Conservation (phyloP, 1,140 invertebrate species). For the Sogatella furcifera region DNA sequence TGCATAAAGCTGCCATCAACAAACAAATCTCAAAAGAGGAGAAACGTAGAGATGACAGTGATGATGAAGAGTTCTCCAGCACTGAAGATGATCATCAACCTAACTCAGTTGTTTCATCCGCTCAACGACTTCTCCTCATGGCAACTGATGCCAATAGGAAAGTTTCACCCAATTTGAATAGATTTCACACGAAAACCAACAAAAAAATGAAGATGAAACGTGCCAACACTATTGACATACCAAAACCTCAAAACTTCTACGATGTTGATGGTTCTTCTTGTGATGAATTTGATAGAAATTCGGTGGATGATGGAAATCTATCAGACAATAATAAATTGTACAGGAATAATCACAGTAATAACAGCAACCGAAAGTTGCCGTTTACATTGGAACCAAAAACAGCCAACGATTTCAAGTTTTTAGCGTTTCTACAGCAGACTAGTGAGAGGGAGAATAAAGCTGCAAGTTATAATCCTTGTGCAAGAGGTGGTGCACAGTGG, state of each 20-base stretch:
- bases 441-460: slow-evolving; percentile 23
- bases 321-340: slow-evolving; percentile 11
- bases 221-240: slow-evolving; percentile 79
- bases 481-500: slow-evolving; percentile 41
- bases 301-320: slow-evolving; percentile 10
- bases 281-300: slow-evolving; percentile 23
- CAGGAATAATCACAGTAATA: background rate
- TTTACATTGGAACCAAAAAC: slow-evolving; percentile 67
- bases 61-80: slow-evolving; percentile 25
- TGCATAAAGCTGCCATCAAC: slow-evolving; percentile 35
- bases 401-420: slow-evolving; percentile 72
- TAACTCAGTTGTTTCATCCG: slow-evolving; percentile 18
- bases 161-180: slow-evolving; percentile 19
- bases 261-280: slow-evolving; percentile 32
- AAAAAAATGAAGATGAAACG: slow-evolving; percentile 72
- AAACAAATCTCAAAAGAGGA: slow-evolving; percentile 31
- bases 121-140: slow-evolving; percentile 26
- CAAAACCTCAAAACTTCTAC: slow-evolving; percentile 49
- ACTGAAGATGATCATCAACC: slow-evolving; percentile 20
- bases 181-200: slow-evolving; percentile 29
- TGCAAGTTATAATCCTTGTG: slow-evolving; percentile 25
- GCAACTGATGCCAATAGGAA: slow-evolving; percentile 29
- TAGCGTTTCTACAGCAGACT: slow-evolving; percentile 63
- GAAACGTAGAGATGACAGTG: slow-evolving; percentile 15
- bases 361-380: background rate